These are phyloP conservation scores for Siphamia tubifer DNA, from an alignment of 2,113 vertebrate species.

Conservation along the genomic window DNA sequence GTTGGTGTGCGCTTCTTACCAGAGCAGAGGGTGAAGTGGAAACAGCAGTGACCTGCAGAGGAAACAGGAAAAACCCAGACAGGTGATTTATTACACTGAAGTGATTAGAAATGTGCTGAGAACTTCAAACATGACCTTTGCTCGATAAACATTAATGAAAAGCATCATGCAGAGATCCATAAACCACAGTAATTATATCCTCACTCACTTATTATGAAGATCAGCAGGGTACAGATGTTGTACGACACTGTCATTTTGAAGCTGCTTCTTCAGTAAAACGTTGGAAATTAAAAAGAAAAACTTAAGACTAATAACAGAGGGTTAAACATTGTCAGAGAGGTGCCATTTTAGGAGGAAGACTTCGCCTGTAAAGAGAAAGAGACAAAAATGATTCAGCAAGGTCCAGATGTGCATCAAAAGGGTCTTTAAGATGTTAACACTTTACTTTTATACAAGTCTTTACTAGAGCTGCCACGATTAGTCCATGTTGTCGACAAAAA, in stretches of 20 bases:
- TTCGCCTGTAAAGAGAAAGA: slow-evolving; percentile 37
- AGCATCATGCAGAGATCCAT: background rate
- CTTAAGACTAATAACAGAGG: slow-evolving; percentile 1
- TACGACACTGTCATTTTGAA: slow-evolving; percentile 57
- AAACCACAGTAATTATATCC: background rate
- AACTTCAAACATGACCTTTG: slow-evolving; percentile 8
- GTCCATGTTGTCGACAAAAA: too few species aligned
- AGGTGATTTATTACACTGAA: background rate
- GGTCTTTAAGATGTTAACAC: too few species aligned
- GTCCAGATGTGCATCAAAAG: too few species aligned
- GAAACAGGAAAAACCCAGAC: background rate
- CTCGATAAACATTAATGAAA: background rate
- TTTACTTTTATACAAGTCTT: too few species aligned
- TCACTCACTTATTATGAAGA: slow-evolving; percentile 66
- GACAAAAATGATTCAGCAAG: too few species aligned
- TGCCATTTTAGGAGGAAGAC: slow-evolving; percentile 60
- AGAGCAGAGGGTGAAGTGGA: slow-evolving; percentile 46
- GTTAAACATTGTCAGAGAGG: slow-evolving; percentile 39
- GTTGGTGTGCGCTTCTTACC: too few species aligned
- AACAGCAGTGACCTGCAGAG: slow-evolving; percentile 55
- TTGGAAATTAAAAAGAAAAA: slow-evolving; percentile 10
- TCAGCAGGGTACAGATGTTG: slow-evolving; percentile 40
- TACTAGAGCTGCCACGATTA: too few species aligned
- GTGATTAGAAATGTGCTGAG: background rate
- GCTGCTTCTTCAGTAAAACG: background rate